Base-by-base conservation (phyloP, 2,888 invertebrate genomes). In the Apodemia duryi region DNA sequence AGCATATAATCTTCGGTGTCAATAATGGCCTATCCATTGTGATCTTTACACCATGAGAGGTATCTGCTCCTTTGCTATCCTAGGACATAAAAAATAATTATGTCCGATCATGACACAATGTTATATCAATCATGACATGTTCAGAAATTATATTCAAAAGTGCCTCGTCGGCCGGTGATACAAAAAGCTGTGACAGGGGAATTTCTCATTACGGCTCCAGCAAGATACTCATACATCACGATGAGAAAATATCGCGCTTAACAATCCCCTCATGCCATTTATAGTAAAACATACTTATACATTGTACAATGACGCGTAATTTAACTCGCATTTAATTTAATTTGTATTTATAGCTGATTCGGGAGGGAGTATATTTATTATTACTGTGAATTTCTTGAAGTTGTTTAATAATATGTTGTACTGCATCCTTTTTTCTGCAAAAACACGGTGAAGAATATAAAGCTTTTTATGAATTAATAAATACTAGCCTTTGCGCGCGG, bases 121-220 rank as follows among this genome's bases (percentile, higher is more conserved):
- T 74, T 78, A 76, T 80, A 82, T 82, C 63, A 61, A 51, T 28
- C 28, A 63, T 74, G 73, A 74, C 73, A 72, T 69, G 72, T 66
- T 71, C 67, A 73, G 72, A 74, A 74, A 75, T 74, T 74, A 70
- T 75, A 72, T 76, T 82, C 74, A 81, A 84, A 85, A 84, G 81
- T 77, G 77, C 72, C 74, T 71, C 70, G 74, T 76, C 75, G 72
- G 74, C 71, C 75, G 77, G 75, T 84, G 82, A 84, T 83, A 88
- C 83, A 86, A 84, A 84, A 86, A 85, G 78, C 83, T 74, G 83
- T 85, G 88, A 88, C 89, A 88, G 80, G 78, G 88, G 89, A 89
- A 90, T 89, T 90, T 90, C 89, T 89, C 89, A 90, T 90, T 90
- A 89, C 84, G 74, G 83, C 80, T 77, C 46, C 81, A 80, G 81